Evolutionary conservation across 2,113 vertebrate species (phyloP).

Genomic region (Rhinichthys klamathensis): DNA sequence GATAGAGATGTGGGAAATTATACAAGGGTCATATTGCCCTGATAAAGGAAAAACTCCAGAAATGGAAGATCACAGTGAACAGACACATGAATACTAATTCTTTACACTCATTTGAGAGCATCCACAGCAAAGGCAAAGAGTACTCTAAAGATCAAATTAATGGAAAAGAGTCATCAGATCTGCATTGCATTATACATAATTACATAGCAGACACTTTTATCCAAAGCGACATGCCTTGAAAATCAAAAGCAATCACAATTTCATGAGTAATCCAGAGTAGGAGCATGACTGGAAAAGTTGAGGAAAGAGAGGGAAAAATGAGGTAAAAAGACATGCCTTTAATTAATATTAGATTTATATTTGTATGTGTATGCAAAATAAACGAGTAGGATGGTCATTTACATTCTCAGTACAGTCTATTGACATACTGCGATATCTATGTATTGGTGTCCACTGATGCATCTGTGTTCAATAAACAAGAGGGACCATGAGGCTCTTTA

Average conservation of each 20-base stretch:
- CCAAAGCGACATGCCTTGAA: not conserved
- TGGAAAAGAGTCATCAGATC: not conserved
- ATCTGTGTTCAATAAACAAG: not conserved
- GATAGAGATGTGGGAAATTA: not conserved
- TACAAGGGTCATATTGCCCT: not conserved
- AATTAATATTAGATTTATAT: not conserved
- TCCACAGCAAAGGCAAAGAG: not conserved
- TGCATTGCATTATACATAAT: not conserved
- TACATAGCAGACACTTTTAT: not conserved
- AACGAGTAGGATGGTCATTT: not conserved
- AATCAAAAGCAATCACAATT: conserved; percentile 1
- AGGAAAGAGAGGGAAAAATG: rapidly evolving
- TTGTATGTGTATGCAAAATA: not conserved
- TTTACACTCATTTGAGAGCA: not conserved
- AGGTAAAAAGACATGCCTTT: not conserved
- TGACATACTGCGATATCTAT: not conserved
- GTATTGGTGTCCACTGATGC: not conserved
- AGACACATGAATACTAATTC: not conserved
- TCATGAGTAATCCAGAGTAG: not conserved
- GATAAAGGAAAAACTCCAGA: not conserved
- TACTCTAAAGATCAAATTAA: not conserved
- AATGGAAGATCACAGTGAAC: not conserved
- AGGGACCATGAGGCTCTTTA: not conserved
- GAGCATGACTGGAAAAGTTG: not conserved
- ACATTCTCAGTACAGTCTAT: not conserved